A percentile compares a stretch with the other conserved stretches of the same genome.
Conservation (phyloP, 2,888 invertebrate species). For the Napeogenes inachia region DNA sequence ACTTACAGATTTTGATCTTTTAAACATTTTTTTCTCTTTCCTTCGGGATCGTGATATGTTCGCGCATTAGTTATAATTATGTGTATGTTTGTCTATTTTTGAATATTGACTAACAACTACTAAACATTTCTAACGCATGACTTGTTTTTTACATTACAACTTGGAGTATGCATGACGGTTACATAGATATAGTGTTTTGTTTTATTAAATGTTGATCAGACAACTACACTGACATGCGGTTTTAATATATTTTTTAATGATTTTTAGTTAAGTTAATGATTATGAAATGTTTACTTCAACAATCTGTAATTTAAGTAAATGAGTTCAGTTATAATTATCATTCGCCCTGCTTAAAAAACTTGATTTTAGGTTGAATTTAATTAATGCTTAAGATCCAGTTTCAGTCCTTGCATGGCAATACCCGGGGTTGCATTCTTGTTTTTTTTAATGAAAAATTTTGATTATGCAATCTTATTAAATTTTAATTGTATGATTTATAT, state of each 20-base stretch:
- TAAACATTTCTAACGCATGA: constrained; percentile 74
- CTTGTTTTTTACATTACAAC: constrained; percentile 59
- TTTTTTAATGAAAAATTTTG: constrained; percentile 70
- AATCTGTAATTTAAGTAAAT: constrained; percentile 46
- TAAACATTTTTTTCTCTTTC: constrained; percentile 62
- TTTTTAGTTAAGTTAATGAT: constrained; percentile 34
- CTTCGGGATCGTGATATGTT: constrained; percentile 51
- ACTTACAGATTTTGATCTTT: constrained; percentile 45
- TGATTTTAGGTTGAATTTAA: constrained; percentile 62
- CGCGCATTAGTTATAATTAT: constrained; percentile 42
- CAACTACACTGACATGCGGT: constrained; percentile 59
- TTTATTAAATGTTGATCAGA: constrained; percentile 28
- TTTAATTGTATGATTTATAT: constrained; percentile 52
- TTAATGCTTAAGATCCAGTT: constrained; percentile 65
- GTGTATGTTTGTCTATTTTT: constrained; percentile 50
- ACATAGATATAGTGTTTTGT: constrained; percentile 42
- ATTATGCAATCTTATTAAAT: constrained; percentile 67
- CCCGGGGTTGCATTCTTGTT: constrained; percentile 71
- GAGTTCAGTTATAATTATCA: constrained; percentile 52
- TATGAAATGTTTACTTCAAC: constrained; percentile 70
- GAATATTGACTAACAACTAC: constrained; percentile 74
- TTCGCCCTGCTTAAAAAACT: constrained; percentile 68
- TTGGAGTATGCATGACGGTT: constrained; percentile 73
- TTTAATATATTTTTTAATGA: constrained; percentile 35
- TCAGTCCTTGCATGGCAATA: constrained; percentile 72